Evolutionary conservation across 35 echinoderm and acorn worm genomes (phyloP), one percentile per base, ranked within the genome.

Genomic region (Eucidaris tribuloides): DNA sequence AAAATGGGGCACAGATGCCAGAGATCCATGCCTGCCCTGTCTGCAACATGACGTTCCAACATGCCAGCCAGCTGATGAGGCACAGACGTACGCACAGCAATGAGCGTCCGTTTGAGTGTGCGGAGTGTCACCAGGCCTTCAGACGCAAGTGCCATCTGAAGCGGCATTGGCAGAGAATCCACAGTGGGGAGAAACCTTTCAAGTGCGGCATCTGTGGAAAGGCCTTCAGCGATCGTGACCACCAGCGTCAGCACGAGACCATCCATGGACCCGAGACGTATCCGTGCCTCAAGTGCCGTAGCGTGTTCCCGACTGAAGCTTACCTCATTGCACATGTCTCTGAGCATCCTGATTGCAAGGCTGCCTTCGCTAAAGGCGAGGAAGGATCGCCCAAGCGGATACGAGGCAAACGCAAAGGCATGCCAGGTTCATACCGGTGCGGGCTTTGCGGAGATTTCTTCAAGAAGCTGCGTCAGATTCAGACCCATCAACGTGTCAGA

Each of bases 211-310:
- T 97, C 49, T 97, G 94, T 79, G 85, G 89, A 14, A 97, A 97
- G 56, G 89, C 94, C 27, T 97, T 97, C 82, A 97, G 94, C 58
- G 94, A 97, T 48, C 56, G 94, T 9, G 94, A 97, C 60, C 94
- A 97, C 76, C 94, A 97, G 55, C 83, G 94, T 18, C 94, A 97
- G 44, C 94, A 97, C 40, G 94, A 97, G 45, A 97, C 94, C 23
- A 96, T 96, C 35, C 93, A 96, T 80, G 93, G 93, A 37, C 93
- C 93, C 33, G 93, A 96, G 74, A 96, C 93, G n/a, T 96, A 96
- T 45, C 93, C 93, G n/a, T 96, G 93, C 71, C 77, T 96, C 46
- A 82, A 83, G 34, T 96, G 93, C 43, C 66, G 93, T 20, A 88
- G 89, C 38, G 93, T 96, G 25, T 96, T 88, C 50, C 93, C 93